Percentiles rank a stretch among this genome's conserved stretches.
phyloP scores from a whole-genome alignment of 2,797 vertebrate species.

The Parauchenoglanis punctatus region DNA sequence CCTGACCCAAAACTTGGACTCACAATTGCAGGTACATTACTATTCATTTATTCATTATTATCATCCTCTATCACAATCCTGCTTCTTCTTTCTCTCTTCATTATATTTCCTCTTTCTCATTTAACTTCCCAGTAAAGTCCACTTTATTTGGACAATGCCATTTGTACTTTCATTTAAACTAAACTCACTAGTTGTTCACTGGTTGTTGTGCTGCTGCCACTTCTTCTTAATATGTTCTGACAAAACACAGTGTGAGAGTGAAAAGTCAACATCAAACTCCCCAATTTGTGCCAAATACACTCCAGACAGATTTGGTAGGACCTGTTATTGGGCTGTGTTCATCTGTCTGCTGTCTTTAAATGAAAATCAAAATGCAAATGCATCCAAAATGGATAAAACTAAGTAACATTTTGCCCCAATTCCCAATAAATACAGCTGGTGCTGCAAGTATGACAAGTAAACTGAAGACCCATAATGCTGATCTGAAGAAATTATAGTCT shows the following conservation, averaged over 20 bases:
- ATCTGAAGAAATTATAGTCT: neutral
- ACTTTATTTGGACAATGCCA: neutral
- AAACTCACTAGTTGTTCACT: neutral
- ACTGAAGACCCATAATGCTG: neutral
- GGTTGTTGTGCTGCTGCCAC: neutral
- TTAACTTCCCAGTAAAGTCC: conserved; percentile 1
- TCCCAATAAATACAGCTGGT: neutral
- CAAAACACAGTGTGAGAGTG: neutral
- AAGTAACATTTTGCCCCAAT: neutral
- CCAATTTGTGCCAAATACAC: neutral
- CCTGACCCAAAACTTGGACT: neutral
- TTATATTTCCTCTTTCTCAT: neutral
- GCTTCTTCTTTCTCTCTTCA: neutral
- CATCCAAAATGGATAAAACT: neutral
- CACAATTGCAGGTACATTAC: neutral
- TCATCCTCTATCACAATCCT: neutral
- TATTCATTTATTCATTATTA: neutral
- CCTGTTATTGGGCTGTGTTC: neutral
- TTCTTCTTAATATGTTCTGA: neutral
- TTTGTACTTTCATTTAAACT: neutral
- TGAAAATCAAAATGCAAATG: neutral
- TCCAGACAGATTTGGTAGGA: neutral
- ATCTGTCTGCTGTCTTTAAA: neutral
- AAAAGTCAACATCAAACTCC: neutral
- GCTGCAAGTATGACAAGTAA: neutral